phyloP scores from a whole-genome alignment of 2,888 invertebrate genomes.

The Andrena fulva region DNA sequence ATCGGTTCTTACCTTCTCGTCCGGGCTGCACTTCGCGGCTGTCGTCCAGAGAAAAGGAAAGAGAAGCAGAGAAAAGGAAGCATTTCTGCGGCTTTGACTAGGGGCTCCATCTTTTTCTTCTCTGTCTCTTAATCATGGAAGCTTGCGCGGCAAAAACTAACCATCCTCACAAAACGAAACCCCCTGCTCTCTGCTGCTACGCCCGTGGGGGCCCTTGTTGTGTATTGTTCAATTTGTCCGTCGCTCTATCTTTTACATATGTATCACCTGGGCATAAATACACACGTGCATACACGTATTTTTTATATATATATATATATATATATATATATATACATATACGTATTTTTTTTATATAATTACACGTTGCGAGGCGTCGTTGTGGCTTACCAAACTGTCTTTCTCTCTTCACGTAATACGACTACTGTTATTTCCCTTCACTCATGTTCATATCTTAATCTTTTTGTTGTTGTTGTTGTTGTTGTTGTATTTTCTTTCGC shows the following conservation, averaged over 20 bases:
- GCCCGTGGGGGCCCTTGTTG: constrained; percentile 82
- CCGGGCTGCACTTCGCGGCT: background rate
- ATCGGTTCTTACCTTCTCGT: constrained; percentile 10
- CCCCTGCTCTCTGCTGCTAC: constrained; percentile 65
- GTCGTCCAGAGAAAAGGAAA: constrained; percentile 12
- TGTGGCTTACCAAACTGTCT: constrained; percentile 76
- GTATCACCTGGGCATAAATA: constrained; percentile 56
- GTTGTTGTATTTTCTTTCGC: constrained; percentile 29
- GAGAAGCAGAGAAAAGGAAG: background rate
- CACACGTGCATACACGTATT: constrained; percentile 42
- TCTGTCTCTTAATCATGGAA: constrained; percentile 36
- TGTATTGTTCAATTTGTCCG: constrained; percentile 81
- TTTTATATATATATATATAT: constrained; percentile 37
- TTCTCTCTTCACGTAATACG: constrained; percentile 65
- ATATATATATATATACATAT: constrained; percentile 5
- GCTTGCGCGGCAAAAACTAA: constrained; percentile 65
- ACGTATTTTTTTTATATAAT: constrained; percentile 46
- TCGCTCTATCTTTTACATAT: constrained; percentile 71
- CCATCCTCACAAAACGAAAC: constrained; percentile 51
- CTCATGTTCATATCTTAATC: constrained; percentile 48
- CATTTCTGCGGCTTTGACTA: constrained; percentile 18
- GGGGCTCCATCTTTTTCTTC: constrained; percentile 16
- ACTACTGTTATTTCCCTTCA: constrained; percentile 48
- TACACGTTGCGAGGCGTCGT: constrained; percentile 56
- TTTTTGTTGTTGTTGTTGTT: constrained; percentile 10